phyloP scores from a whole-genome alignment of 2,797 vertebrate genomes.

The Clarias laeviceps region DNA sequence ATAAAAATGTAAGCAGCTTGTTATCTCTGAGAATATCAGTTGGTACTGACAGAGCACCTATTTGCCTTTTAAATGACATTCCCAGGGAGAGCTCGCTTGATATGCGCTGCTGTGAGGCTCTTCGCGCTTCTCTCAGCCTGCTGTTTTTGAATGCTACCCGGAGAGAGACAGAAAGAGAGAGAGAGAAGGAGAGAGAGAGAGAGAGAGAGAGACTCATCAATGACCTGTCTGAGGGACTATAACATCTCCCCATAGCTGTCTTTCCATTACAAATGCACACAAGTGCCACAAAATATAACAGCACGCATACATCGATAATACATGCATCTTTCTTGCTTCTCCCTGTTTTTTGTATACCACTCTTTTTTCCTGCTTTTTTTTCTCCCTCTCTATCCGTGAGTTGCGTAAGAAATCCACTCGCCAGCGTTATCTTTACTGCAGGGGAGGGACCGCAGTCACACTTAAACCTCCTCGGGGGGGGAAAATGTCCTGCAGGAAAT shows the following conservation, averaged over 20 bases:
- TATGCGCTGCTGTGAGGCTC: constrained; percentile 72
- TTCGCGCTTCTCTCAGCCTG: constrained; percentile 46
- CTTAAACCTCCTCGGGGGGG: constrained; percentile 32
- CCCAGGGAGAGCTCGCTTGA: constrained; percentile 70
- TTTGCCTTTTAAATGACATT: constrained; percentile 52
- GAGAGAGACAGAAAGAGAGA: constrained; percentile 22
- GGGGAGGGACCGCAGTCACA: constrained; percentile 58
- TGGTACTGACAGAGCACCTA: constrained; percentile 40
- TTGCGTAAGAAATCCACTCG: constrained; percentile 60
- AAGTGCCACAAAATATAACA: neutral
- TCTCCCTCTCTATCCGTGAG: constrained; percentile 55
- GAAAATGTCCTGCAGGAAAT: constrained; percentile 53
- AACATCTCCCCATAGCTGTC: constrained; percentile 57
- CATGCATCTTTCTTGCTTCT: neutral
- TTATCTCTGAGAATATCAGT: constrained; percentile 47
- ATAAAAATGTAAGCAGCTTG: constrained; percentile 40
- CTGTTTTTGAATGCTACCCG: constrained; percentile 43
- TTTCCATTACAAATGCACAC: constrained; percentile 3
- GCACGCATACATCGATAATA: constrained; percentile 5
- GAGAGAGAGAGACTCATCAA: constrained; percentile 68
- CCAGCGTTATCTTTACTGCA: constrained; percentile 66
- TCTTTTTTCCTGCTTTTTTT: neutral
- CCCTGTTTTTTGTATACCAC: constrained; percentile 38
- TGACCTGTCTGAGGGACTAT: constrained; percentile 67
- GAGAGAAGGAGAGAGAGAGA: constrained; percentile 8